These are phyloP conservation scores for Drosophila bocki DNA, from an alignment of 1,140 invertebrate species.

Conservation along the genomic window DNA sequence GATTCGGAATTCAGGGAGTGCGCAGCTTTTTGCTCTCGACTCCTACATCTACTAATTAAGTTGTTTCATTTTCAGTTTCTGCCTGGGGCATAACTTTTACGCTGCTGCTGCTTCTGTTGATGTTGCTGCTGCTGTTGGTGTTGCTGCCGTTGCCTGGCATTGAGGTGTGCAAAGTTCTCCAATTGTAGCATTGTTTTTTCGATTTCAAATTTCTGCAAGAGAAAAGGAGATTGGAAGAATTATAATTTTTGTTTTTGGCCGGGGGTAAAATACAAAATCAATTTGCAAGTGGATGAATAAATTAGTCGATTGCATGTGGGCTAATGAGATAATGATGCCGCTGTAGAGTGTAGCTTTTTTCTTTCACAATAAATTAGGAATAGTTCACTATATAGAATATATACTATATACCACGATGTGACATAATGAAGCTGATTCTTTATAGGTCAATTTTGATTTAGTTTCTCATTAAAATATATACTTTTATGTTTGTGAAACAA, in stretches of 20 bases:
- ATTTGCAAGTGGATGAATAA: conserved; percentile 45
- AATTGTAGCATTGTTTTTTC: conserved; percentile 74
- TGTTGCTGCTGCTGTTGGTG: conserved; percentile 16
- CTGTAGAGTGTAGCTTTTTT: not conserved
- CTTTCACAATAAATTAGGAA: not conserved
- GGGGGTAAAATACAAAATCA: conserved; percentile 14
- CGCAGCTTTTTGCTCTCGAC: conserved; percentile 54
- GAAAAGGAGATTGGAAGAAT: conserved; percentile 30
- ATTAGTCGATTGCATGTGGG: conserved; percentile 26
- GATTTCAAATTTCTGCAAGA: conserved; percentile 38
- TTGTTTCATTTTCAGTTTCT: conserved; percentile 81
- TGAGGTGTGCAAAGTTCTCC: conserved; percentile 57
- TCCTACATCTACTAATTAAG: conserved; percentile 78
- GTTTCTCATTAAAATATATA: not conserved
- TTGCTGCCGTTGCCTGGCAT: conserved; percentile 43
- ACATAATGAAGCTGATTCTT: no score
- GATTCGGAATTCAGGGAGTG: conserved; percentile 41
- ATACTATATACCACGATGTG: no score
- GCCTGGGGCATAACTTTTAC: conserved; percentile 70
- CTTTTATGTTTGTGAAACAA: not conserved
- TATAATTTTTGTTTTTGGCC: conserved; percentile 40
- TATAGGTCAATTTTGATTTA: no score
- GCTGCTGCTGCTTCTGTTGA: conserved; percentile 16
- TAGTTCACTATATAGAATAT: no score
- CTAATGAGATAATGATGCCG: conserved; percentile 20